Base-by-base conservation (phyloP, 1,140 invertebrate genomes). In the Eufriesea mexicana region DNA sequence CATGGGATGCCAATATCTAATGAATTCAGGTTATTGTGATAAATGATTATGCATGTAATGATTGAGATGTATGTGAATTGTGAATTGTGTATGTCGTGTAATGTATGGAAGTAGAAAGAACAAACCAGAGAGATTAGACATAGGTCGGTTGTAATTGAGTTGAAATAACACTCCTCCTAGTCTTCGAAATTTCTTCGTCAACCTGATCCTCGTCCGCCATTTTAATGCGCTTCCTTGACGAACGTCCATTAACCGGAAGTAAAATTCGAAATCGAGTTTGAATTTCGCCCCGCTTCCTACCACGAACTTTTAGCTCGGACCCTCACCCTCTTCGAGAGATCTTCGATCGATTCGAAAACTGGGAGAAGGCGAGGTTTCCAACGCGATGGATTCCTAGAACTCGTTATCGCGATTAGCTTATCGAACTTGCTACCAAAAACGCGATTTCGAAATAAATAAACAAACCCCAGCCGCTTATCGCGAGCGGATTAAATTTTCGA, bases 381-480 rank as follows among this genome's bases (percentile, higher is more conserved):
- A 73, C 42, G 59, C 25, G 62, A 10, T 16, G 20, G 25, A 82
- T 78, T 74, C 57, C n/a, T 77, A 47, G 35, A 23, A 10, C 35
- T 12, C 55, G n/a, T 72, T 23, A 55, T 79, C 66, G 47, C 45
- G n/a, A 64, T 68, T 20, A 35, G 16, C 49, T 74, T 70, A 73
- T 83, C 66, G 42, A 0, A 2, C 18, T 47, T 14, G 20, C 20
- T 23, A 6, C 14, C 42, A 16, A 20, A 57, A 84, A 76, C 66
- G 47, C 66, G 49, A 28, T 25, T 57, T 16, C 18, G 25, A 70
- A 76, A 84, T 79, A 70, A 76, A 84, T 79, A 84, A 84, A 84
- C n/a, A 71, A 20, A 25, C 35, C 42, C n/a, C 25, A 16, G 8
- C 64, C 55, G 51, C 16, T 67, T 70, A 57, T 79, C 70, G 51